Percentiles rank a stretch among this genome's conserved stretches.
phyloP scores from a whole-genome alignment of 2,797 vertebrate genomes.

The Coendou prehensilis region DNA sequence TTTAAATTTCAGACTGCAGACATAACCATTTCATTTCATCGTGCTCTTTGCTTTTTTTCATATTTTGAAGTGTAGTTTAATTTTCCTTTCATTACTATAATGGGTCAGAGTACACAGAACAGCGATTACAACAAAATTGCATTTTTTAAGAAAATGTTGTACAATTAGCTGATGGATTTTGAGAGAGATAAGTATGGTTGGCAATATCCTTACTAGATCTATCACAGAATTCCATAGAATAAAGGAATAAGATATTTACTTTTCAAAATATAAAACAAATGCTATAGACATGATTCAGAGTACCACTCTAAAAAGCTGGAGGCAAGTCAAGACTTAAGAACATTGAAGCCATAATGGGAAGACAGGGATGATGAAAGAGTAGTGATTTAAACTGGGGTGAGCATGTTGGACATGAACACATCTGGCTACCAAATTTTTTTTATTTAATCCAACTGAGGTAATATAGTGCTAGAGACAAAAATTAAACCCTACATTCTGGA shows the following conservation, averaged over 20 bases:
- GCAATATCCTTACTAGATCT: conserved; percentile 20
- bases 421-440: neutral
- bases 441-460: neutral
- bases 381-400: neutral
- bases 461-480: neutral
- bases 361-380: neutral
- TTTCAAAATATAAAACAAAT: conserved; percentile 35
- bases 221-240: conserved; percentile 60
- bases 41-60: conserved; percentile 46
- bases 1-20: conserved; percentile 71
- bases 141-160: conserved; percentile 62
- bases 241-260: conserved; percentile 51
- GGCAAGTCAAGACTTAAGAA: conserved; percentile 33
- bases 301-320: neutral
- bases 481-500: conserved; percentile 18
- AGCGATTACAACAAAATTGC: conserved; percentile 58
- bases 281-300: conserved; percentile 42
- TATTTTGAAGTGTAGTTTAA: conserved; percentile 73
- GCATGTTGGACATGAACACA: neutral
- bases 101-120: conserved; percentile 66
- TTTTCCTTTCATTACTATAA: conserved; percentile 74
- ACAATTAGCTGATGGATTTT: conserved; percentile 59
- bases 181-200: conserved; percentile 50
- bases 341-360: neutral
- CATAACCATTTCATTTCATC: conserved; percentile 68